A percentile compares a stretch with the other conserved stretches of the same genome.
phyloP scores from a whole-genome alignment of 2,797 vertebrate species.

The Nannoperca obscura region DNA sequence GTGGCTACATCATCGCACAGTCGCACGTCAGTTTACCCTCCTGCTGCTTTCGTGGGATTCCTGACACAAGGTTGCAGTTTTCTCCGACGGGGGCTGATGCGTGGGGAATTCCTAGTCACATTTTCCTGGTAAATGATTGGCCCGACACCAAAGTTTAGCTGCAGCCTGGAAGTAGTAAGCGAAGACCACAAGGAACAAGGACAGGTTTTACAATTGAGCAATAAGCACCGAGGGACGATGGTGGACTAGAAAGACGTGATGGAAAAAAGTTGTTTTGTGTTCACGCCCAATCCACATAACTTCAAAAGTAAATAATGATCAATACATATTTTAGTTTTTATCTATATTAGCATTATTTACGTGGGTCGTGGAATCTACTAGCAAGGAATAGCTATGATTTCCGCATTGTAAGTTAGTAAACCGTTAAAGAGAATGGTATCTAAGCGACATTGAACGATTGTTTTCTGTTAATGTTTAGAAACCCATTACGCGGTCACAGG shows the following conservation, averaged over 20 bases:
- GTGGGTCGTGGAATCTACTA: background rate
- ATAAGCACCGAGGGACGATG: background rate
- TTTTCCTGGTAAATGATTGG: constrained; percentile 86
- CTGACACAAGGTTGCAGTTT: constrained; percentile 80
- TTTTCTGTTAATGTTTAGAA: constrained; percentile 19
- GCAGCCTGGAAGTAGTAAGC: constrained; percentile 30
- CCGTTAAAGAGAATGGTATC: constrained; percentile 1
- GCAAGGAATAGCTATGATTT: background rate
- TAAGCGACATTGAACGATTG: background rate
- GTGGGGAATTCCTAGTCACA: constrained; percentile 89
- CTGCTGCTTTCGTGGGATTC: constrained; percentile 57
- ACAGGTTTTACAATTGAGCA: constrained; percentile 1
- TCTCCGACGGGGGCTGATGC: constrained; percentile 76
- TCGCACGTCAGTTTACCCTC: constrained; percentile 52
- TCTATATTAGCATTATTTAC: background rate
- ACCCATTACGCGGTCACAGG: constrained; percentile 45
- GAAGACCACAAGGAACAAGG: constrained; percentile 1
- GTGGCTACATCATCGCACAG: constrained; percentile 57
- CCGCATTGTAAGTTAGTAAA: background rate
- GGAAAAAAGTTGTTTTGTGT: background rate
- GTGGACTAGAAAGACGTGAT: constrained; percentile 14
- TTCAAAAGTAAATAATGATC: background rate
- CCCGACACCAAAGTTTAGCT: constrained; percentile 56
- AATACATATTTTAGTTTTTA: background rate
- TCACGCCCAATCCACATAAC: background rate